Conservation (phyloP, 2,797 vertebrate genomes). For the Hipposideros larvatus region DNA sequence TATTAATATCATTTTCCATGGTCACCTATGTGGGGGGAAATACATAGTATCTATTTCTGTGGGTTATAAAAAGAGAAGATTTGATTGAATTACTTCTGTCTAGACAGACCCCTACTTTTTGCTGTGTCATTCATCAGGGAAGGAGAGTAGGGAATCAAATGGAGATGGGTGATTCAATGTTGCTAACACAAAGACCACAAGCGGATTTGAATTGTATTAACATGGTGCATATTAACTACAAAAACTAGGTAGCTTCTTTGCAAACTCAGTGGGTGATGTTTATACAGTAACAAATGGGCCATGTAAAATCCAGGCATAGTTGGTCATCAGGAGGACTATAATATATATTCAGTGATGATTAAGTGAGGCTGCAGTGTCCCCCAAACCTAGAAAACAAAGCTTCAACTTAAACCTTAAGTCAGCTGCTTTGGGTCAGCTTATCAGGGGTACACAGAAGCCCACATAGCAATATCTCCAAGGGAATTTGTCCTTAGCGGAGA, state of each 20-base stretch:
- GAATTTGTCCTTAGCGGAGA: slow-evolving; percentile 63
- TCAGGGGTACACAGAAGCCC: slow-evolving; percentile 62
- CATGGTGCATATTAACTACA: neutral
- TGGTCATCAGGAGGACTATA: slow-evolving; percentile 75
- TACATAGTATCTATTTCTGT: slow-evolving; percentile 67
- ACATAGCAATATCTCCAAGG: slow-evolving; percentile 69
- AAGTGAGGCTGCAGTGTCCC: slow-evolving; percentile 75
- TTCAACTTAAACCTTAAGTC: slow-evolving; percentile 77
- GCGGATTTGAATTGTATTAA: slow-evolving; percentile 58
- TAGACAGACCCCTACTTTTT: slow-evolving; percentile 67
- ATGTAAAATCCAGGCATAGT: slow-evolving; percentile 72
- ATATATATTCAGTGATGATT: slow-evolving; percentile 69
- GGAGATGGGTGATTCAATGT: slow-evolving; percentile 56
- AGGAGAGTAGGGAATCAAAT: slow-evolving; percentile 54
- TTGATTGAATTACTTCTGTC: slow-evolving; percentile 65
- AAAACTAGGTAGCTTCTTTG: slow-evolving; percentile 51
- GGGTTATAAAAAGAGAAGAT: slow-evolving; percentile 69
- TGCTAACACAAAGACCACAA: slow-evolving; percentile 31
- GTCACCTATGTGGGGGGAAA: slow-evolving; percentile 16
- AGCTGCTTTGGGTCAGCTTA: slow-evolving; percentile 68
- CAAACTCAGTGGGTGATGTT: slow-evolving; percentile 77
- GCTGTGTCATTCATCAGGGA: slow-evolving; percentile 5
- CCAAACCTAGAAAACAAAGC: slow-evolving; percentile 76
- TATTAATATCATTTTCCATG: slow-evolving; percentile 74
- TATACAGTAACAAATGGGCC: slow-evolving; percentile 45